Evolutionary conservation across 2,888 invertebrate species (phyloP), one percentile per base, ranked within the genome.

Genomic region (Gerris lacustris): DNA sequence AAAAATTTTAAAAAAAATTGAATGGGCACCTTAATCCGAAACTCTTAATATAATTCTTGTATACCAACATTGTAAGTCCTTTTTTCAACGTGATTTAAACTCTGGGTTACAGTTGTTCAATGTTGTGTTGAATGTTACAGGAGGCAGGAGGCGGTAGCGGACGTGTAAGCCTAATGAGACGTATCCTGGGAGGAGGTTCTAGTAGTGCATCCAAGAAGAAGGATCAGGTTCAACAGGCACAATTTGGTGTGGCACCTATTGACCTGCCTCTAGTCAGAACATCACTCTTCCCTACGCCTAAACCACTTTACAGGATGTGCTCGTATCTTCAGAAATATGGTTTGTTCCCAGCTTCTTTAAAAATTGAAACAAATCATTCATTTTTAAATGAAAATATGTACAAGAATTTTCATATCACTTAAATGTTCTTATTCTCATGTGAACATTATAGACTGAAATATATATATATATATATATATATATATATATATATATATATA

Each of bases 271-370:
- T 79, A 45, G 75, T 75, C 72, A 75, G 75, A 31, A 76, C 76
- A 67, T 75, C 75, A 45, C 76, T 79, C 55, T 55, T 55, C 55
- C 55, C 55, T 9, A 55, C 55, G 64, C 80, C 80, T 7, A 73
- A 75, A 69, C 77, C 78, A 44, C 76, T 79, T 9, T 74, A 76
- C 62, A 76, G 79, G 45, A 76, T 80, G 67, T 79, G 79, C 72
- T 75, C 76, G 67, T 80, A 76, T 73, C 79, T 80, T 67, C 78
- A 80, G 72, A 74, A 76, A 45, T 75, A 78, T 72, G 80, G 80
- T 80, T 73, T 74, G 75, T 72, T 67, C 55, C 47, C 47, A 45
- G n/a, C 63, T 70, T 71, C 62, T 72, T 71, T 69, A 43, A 15
- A 43, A 11, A 47, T 6, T 9, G 6, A 44, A 66, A 9, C 70